Evolutionary conservation across 2,888 invertebrate genomes (phyloP).

Genomic region (Drosophila prolongata): DNA sequence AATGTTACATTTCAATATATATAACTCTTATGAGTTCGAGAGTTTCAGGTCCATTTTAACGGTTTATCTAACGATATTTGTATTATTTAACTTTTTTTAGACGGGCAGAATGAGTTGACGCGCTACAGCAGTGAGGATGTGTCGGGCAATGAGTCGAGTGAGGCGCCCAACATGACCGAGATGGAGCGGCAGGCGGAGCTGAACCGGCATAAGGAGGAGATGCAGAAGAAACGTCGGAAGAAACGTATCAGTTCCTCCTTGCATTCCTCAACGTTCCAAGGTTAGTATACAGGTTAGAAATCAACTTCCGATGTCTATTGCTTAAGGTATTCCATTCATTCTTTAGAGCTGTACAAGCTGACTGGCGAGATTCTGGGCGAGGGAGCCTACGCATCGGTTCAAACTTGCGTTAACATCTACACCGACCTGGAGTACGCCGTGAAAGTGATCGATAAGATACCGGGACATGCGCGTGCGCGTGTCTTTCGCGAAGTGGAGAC

Average conservation of each 20-base stretch:
- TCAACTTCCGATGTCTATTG: too few species aligned
- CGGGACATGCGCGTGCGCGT: slow-evolving; percentile 96
- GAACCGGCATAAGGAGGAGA: slow-evolving; percentile 93
- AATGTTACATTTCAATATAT: too few species aligned
- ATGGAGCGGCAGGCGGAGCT: slow-evolving; percentile 86
- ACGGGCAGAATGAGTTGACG: slow-evolving; percentile 82
- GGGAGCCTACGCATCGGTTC: slow-evolving; percentile 98
- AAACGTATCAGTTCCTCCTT: slow-evolving; percentile 95
- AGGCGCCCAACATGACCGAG: slow-evolving; percentile 83
- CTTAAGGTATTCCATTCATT: background rate
- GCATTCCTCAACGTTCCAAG: slow-evolving; percentile 96
- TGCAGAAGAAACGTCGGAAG: slow-evolving; percentile 93
- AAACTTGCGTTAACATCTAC: slow-evolving; percentile 95
- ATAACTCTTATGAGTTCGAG: background rate
- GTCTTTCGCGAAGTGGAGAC: slow-evolving; percentile 99
- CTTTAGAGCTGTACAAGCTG: slow-evolving; percentile 96
- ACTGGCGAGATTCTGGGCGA: slow-evolving; percentile 98
- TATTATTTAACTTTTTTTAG: slow-evolving; percentile 35
- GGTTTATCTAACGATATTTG: background rate
- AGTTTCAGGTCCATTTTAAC: background rate
- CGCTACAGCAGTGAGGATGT: slow-evolving; percentile 85
- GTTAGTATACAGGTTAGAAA: slow-evolving; percentile 83
- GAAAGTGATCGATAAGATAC: slow-evolving; percentile 98
- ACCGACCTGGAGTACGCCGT: slow-evolving; percentile 98
- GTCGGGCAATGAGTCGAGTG: slow-evolving; percentile 84